A percentile compares a stretch with the other conserved stretches of the same genome.
These are phyloP conservation scores for Calephelis virginiensis DNA, from an alignment of 1,140 invertebrate species.

Conservation along the genomic window DNA sequence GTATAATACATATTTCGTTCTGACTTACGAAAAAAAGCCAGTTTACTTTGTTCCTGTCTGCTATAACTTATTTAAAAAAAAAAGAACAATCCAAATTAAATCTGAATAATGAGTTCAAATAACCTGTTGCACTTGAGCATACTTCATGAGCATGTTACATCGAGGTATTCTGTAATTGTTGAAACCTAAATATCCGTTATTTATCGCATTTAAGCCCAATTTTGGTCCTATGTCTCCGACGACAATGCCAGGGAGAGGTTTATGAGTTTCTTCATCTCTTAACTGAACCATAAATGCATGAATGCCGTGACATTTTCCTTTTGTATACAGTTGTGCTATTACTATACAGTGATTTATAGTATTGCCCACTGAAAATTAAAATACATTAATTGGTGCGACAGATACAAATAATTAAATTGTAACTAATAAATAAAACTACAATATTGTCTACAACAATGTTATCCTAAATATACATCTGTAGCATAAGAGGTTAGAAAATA, in stretches of 20 bases:
- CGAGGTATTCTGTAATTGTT: slow-evolving; percentile 89
- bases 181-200: slow-evolving; percentile 94
- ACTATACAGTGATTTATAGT: slow-evolving; percentile 93
- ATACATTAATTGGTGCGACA: too few species aligned
- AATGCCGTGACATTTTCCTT: slow-evolving; percentile 90
- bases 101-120: neutral
- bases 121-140: slow-evolving; percentile 84
- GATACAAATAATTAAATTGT: too few species aligned
- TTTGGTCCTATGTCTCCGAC: slow-evolving; percentile 97
- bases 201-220: slow-evolving; percentile 91
- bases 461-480: too few species aligned
- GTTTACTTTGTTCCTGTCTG: too few species aligned
- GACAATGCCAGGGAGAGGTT: slow-evolving; percentile 90
- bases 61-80: too few species aligned
- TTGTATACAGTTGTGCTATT: slow-evolving; percentile 91
- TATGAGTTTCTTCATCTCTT: slow-evolving; percentile 90
- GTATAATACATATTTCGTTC: too few species aligned
- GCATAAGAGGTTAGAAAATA: too few species aligned
- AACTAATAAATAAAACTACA: too few species aligned
- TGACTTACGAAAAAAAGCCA: too few species aligned
- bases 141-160: too few species aligned
- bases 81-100: too few species aligned
- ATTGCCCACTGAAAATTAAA: slow-evolving; percentile 87
- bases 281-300: slow-evolving; percentile 96
- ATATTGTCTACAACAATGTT: too few species aligned